These are phyloP conservation scores for Eupleurogrammus muticus DNA, from an alignment of 2,797 vertebrate genomes.

Conservation along the genomic window DNA sequence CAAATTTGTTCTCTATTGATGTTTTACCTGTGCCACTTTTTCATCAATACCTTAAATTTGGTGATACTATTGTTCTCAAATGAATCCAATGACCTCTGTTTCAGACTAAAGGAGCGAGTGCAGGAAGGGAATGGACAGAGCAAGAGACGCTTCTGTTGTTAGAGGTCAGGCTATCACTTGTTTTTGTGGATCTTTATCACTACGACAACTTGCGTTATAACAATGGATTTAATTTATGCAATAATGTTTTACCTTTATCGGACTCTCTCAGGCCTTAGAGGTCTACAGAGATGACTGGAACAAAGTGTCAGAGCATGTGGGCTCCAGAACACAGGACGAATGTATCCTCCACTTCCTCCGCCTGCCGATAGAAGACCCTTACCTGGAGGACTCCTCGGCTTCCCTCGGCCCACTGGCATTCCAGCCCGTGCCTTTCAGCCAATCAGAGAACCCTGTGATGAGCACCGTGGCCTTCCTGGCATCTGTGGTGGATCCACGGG, in stretches of 20 bases:
- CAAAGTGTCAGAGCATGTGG: constrained; percentile 97
- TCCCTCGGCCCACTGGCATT: constrained; percentile 95
- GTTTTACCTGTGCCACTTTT: background rate
- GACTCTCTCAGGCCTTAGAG: constrained; percentile 89
- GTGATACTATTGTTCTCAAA: background rate
- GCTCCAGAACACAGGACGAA: constrained; percentile 96
- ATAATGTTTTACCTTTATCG: background rate
- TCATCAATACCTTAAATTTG: background rate
- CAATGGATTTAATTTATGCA: background rate
- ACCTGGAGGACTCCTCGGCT: constrained; percentile 94
- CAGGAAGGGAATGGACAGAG: constrained; percentile 96
- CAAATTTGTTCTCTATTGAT: background rate
- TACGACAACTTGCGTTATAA: background rate
- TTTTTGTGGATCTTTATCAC: background rate
- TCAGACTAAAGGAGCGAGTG: constrained; percentile 95
- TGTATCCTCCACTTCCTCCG: constrained; percentile 97
- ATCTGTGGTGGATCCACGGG: constrained; percentile 94
- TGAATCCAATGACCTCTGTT: constrained; percentile 14
- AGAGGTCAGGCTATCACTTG: constrained; percentile 84
- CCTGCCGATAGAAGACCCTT: constrained; percentile 96
- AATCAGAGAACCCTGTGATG: constrained; percentile 98
- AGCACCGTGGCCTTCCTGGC: constrained; percentile 98
- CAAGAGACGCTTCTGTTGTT: constrained; percentile 95
- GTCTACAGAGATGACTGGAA: constrained; percentile 99
- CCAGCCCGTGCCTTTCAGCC: constrained; percentile 97